phyloP scores from a whole-genome alignment of 2,888 invertebrate species.

The Drosophila siamana region DNA sequence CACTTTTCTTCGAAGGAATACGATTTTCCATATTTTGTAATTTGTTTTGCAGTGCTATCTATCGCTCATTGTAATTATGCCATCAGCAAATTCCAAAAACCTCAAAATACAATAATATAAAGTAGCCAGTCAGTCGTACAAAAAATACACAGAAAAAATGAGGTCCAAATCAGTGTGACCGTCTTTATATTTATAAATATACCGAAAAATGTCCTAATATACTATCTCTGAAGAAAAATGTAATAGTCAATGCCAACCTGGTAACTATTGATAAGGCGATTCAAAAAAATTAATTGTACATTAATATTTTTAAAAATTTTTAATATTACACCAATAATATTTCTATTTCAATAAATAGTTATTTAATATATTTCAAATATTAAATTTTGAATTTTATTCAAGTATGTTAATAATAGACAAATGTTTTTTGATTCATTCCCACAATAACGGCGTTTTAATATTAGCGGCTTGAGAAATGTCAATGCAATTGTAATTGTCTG shows the following conservation, averaged over 20 bases:
- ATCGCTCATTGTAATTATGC: slow-evolving; percentile 31
- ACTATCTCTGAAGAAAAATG: not conserved
- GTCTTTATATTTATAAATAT: slow-evolving; percentile 1
- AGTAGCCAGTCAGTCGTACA: slow-evolving; percentile 47
- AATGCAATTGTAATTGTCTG: slow-evolving; percentile 12
- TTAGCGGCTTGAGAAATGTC: slow-evolving; percentile 4
- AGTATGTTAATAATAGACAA: too few species aligned
- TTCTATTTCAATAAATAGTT: too few species aligned
- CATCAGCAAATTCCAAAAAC: slow-evolving; percentile 18
- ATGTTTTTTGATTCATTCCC: not conserved
- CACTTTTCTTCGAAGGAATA: slow-evolving; percentile 7
- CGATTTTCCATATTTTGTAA: not conserved
- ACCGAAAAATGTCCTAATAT: not conserved
- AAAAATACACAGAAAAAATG: slow-evolving; percentile 72
- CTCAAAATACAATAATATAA: slow-evolving; percentile 37
- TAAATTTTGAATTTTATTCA: too few species aligned
- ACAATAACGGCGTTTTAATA: slow-evolving; percentile 26
- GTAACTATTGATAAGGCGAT: not conserved
- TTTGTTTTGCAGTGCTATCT: slow-evolving; percentile 8
- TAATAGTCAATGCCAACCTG: not conserved
- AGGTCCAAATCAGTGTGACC: slow-evolving; percentile 52
- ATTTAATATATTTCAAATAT: too few species aligned
- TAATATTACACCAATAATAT: too few species aligned
- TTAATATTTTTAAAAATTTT: too few species aligned
- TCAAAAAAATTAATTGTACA: too few species aligned